Conservation (phyloP, 1,140 invertebrate species). For the Aricia agestis region DNA sequence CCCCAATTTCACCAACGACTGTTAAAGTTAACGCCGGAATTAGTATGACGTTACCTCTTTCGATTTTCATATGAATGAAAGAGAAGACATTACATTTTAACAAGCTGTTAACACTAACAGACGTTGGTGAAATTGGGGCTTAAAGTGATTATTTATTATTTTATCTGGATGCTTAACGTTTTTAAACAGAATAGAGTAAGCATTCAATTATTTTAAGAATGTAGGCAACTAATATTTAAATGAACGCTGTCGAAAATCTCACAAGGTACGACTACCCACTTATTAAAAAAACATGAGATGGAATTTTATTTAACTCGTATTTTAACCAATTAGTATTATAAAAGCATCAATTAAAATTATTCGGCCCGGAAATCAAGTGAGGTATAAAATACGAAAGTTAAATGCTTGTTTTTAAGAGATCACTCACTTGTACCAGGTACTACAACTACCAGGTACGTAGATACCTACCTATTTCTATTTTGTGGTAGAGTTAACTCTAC, state of each 20-base stretch:
- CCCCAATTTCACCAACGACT: too few relatives aligned
- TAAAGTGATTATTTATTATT: too few relatives aligned
- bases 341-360: constrained; percentile 1
- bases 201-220: not conserved
- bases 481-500: too few relatives aligned
- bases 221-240: not conserved
- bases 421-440: not conserved
- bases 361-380: constrained; percentile 13
- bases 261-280: not conserved
- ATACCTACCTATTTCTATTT: too few relatives aligned
- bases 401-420: not conserved
- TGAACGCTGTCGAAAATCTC: not conserved
- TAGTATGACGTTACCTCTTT: too few relatives aligned
- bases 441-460: too few relatives aligned
- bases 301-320: constrained; percentile 10
- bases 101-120: too few relatives aligned
- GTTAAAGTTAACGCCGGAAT: too few relatives aligned
- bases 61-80: too few relatives aligned
- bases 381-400: constrained; percentile 15
- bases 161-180: not conserved
- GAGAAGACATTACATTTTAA: too few relatives aligned
- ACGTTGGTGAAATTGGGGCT: too few relatives aligned
- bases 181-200: not conserved
- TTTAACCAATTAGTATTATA: constrained; percentile 10
- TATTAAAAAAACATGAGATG: constrained; percentile 9